These are phyloP conservation scores for Macrophya annulata DNA, from an alignment of 2,888 invertebrate species.

Conservation along the genomic window DNA sequence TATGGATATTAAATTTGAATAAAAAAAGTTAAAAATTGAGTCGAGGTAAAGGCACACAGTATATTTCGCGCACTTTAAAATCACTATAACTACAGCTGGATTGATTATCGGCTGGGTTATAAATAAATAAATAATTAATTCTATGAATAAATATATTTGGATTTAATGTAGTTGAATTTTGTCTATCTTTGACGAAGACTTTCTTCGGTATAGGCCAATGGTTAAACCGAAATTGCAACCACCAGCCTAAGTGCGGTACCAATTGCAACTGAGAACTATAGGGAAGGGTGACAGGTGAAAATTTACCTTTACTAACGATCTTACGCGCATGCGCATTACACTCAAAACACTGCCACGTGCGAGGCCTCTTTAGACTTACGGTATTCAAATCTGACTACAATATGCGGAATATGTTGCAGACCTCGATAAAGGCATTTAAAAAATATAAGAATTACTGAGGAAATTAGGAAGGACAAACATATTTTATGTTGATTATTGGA, in stretches of 20 bases:
- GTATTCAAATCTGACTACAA: not conserved
- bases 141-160: not conserved
- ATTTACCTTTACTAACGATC: constrained; percentile 56
- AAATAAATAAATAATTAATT: not conserved
- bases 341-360: constrained; percentile 72
- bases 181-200: not conserved
- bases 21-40: not conserved
- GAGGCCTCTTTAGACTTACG: not conserved
- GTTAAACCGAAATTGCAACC: not conserved
- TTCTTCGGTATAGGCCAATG: not conserved
- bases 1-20: too few species aligned
- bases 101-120: not conserved
- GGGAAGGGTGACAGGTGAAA: constrained; percentile 55
- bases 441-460: not conserved
- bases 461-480: not conserved
- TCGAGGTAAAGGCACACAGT: not conserved
- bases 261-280: constrained; percentile 43
- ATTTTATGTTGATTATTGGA: not conserved
- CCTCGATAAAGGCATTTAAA: not conserved
- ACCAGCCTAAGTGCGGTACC: constrained; percentile 10
- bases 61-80: too few species aligned
- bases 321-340: constrained; percentile 57
- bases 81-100: too few species aligned
- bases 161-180: not conserved
- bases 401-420: not conserved